phyloP scores from a whole-genome alignment of 2,113 vertebrate species.

The Echinops telfairi region DNA sequence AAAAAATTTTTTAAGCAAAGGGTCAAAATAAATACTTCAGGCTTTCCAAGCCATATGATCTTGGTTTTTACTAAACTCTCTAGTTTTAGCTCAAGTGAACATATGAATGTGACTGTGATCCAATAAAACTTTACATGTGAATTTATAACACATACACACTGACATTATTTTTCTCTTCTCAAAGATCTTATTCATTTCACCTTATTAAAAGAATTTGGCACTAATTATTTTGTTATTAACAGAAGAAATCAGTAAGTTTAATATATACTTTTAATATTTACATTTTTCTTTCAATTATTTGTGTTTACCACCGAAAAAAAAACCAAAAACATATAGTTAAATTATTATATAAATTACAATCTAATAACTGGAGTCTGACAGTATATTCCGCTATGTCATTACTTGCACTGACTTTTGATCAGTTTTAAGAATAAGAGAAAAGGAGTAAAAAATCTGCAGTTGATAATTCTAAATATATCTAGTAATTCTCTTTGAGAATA shows the following conservation, averaged over 20 bases:
- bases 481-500: neutral
- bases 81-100: neutral
- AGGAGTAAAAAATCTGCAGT: neutral
- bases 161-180: neutral
- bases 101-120: neutral
- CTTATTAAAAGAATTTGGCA: neutral
- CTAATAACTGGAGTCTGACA: neutral
- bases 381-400: neutral
- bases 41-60: neutral
- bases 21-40: neutral
- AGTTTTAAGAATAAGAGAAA: neutral
- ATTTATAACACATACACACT: neutral
- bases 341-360: slow-evolving; percentile 14
- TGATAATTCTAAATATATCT: neutral
- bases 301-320: slow-evolving; percentile 7
- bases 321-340: neutral
- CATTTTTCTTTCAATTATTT: slow-evolving; percentile 5
- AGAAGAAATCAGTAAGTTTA: neutral
- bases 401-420: neutral
- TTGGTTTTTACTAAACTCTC: neutral
- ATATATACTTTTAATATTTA: neutral
- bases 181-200: neutral
- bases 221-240: neutral
- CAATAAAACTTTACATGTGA: neutral
- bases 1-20: neutral